Conservation (phyloP, 2,113 vertebrate species). For the Eolophus roseicapilla region DNA sequence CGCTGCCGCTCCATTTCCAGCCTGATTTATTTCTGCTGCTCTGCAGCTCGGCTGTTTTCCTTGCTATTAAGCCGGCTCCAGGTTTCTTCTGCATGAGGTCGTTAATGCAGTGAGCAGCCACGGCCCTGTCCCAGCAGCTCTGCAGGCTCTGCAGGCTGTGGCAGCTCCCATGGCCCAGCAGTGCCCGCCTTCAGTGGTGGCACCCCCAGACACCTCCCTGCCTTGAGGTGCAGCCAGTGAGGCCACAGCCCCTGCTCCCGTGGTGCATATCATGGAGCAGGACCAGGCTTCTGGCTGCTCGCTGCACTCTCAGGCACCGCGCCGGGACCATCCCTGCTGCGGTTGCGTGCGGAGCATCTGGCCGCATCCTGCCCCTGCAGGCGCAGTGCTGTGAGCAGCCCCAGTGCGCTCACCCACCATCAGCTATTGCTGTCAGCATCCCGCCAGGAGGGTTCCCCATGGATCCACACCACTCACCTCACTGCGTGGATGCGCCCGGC, state of each 20-base stretch:
- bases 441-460: neutral
- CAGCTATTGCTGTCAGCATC: neutral
- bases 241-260: neutral
- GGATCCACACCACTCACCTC: neutral
- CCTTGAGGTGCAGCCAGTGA: fast-evolving
- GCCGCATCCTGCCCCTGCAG: neutral
- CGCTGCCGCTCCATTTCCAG: constrained; percentile 45
- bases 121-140: neutral
- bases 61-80: constrained; percentile 2
- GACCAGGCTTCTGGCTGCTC: neutral
- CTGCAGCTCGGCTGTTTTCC: constrained; percentile 57
- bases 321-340: fast-evolving
- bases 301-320: fast-evolving
- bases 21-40: constrained; percentile 68
- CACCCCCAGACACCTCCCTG: fast-evolving
- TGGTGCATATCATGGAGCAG: neutral
- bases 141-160: neutral
- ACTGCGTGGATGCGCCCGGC: neutral
- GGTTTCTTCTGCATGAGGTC: constrained; percentile 15
- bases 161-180: fast-evolving
- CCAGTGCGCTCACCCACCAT: fast-evolving
- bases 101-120: neutral
- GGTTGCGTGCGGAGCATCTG: fast-evolving
- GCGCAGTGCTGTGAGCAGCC: fast-evolving
- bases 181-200: neutral